A percentile compares a stretch with the other conserved stretches of the same genome.
Evolutionary conservation across 2,888 invertebrate species (phyloP).

Genomic region (Pantelozetes paolii): DNA sequence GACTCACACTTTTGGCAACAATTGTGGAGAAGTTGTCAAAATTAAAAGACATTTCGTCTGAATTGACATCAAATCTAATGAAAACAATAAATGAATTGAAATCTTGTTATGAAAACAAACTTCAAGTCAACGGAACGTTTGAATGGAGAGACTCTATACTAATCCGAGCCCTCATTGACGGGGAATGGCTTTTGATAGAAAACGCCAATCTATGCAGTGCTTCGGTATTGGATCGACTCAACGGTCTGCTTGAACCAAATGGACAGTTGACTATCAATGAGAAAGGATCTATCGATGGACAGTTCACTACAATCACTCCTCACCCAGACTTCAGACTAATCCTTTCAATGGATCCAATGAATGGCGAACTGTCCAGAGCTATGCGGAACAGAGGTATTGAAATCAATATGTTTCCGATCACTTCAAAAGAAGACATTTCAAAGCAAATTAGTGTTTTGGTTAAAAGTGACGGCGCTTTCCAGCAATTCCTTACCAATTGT

Average conservation of each 20-base stretch:
- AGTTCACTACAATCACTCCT: slow-evolving; percentile 69
- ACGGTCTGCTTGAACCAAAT: slow-evolving; percentile 86
- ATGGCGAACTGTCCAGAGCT: slow-evolving; percentile 93
- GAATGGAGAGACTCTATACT: slow-evolving; percentile 87
- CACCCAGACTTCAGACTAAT: slow-evolving; percentile 88
- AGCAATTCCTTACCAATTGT: neutral
- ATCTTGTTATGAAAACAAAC: neutral
- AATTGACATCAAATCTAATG: neutral
- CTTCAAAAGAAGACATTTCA: slow-evolving; percentile 5
- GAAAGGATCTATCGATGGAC: slow-evolving; percentile 72
- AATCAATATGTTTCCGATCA: slow-evolving; percentile 60
- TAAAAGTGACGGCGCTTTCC: neutral
- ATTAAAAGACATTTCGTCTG: neutral
- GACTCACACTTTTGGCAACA: neutral
- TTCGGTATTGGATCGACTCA: slow-evolving; percentile 92
- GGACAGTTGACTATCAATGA: slow-evolving; percentile 86
- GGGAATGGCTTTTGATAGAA: slow-evolving; percentile 78
- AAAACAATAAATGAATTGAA: neutral
- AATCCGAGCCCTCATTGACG: slow-evolving; percentile 75
- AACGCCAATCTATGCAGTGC: slow-evolving; percentile 92
- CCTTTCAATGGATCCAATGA: slow-evolving; percentile 86
- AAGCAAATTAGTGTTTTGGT: neutral
- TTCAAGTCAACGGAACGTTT: slow-evolving; percentile 66
- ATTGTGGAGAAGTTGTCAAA: slow-evolving; percentile 20
- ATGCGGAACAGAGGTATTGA: slow-evolving; percentile 98